Conservation (phyloP, 2,888 invertebrate species). For the Lepeophtheirus nordmannii region DNA sequence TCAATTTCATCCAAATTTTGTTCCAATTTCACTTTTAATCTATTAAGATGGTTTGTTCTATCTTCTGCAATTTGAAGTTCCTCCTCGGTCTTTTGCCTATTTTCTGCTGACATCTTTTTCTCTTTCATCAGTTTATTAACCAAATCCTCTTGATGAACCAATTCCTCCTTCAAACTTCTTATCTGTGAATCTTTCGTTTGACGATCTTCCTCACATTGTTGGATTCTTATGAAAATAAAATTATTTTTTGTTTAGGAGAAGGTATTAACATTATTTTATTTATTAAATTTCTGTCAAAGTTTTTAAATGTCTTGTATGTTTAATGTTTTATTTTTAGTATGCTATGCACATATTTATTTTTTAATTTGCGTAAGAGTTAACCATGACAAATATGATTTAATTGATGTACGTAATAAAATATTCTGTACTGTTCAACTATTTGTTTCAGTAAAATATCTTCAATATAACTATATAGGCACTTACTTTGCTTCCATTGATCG, state of each 20-base stretch:
- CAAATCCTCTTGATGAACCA: conserved; percentile 97
- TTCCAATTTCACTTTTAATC: conserved; percentile 96
- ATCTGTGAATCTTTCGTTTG: conserved; percentile 97
- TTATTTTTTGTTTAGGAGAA: neutral
- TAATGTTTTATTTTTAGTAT: too few species aligned
- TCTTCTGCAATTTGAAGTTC: conserved; percentile 70
- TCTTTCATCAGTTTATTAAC: conserved; percentile 99
- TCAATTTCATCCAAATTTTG: conserved; percentile 96
- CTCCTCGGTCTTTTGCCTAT: conserved; percentile 32
- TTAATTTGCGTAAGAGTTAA: too few species aligned
- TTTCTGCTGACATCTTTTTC: conserved; percentile 58
- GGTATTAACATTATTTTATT: neutral
- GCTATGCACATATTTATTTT: too few species aligned
- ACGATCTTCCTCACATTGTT: conserved; percentile 89
- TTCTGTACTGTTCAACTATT: too few species aligned
- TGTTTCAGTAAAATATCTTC: too few species aligned
- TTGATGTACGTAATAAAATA: too few species aligned
- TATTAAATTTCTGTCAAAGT: neutral
- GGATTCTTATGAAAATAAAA: conserved; percentile 47
- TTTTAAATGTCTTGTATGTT: too few species aligned
- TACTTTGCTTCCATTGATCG: conserved; percentile 74
- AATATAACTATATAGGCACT: too few species aligned
- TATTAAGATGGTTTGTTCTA: conserved; percentile 98
- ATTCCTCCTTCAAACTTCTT: conserved; percentile 94
- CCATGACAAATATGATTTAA: too few species aligned